Evolutionary conservation across 2,888 invertebrate genomes (phyloP).

Genomic region (Atrina japonica): DNA sequence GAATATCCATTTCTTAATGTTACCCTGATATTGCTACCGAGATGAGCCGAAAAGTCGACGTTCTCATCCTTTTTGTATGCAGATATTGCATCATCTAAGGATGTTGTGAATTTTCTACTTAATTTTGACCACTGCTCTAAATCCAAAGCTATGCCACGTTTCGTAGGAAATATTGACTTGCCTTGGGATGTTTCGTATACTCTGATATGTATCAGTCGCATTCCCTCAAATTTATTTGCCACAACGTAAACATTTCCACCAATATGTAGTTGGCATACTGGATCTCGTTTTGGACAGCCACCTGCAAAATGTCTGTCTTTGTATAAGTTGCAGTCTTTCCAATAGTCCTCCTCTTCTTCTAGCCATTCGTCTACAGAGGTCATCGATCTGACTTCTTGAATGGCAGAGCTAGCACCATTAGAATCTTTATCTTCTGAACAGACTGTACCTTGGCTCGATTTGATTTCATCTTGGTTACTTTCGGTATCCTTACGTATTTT

Average conservation of each 20-base stretch:
- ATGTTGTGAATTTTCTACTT: background rate
- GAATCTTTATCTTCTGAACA: too few relatives aligned
- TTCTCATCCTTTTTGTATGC: background rate
- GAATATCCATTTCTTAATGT: background rate
- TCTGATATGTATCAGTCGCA: constrained; percentile 10
- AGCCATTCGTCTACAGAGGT: too few relatives aligned
- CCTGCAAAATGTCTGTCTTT: too few relatives aligned
- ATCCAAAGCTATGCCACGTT: background rate
- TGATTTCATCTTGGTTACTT: too few relatives aligned
- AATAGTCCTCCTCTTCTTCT: too few relatives aligned
- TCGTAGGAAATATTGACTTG: constrained; percentile 2
- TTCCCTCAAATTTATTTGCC: background rate
- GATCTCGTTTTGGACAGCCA: constrained; percentile 5
- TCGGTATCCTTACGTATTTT: too few relatives aligned
- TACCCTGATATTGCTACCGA: constrained; percentile 10
- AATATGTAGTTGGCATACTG: background rate
- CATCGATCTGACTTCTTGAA: too few relatives aligned
- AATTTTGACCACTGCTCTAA: constrained; percentile 10
- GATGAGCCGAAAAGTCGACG: constrained; percentile 11
- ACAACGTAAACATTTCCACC: constrained; percentile 15
- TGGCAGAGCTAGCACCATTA: too few relatives aligned
- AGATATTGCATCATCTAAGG: background rate
- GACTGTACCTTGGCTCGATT: too few relatives aligned
- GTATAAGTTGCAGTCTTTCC: too few relatives aligned
- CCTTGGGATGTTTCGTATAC: constrained; percentile 8